Base-by-base conservation (phyloP, 2,797 vertebrate genomes). In the Chrysolophus pictus region DNA sequence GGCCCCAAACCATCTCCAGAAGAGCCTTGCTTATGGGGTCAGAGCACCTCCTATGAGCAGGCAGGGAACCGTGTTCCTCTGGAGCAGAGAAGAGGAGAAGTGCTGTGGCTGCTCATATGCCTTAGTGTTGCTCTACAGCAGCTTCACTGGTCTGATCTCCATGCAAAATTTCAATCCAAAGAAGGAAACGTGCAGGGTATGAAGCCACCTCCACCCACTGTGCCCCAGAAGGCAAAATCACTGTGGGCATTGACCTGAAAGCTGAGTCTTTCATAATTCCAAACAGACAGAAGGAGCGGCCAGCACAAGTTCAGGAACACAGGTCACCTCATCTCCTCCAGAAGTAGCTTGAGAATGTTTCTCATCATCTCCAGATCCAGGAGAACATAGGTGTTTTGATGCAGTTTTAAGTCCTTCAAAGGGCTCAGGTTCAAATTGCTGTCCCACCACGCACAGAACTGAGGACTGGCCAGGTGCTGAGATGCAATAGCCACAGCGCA, bases 21-120 rank as follows among this genome's bases (percentile, higher is more conserved):
- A 35, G 70, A 51, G 29, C 22, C 37, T 18, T 18, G 28, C 21
- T 72, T 72, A 35, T 7, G 3, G 8, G 24, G 18, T 42, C 56
- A 87, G 68, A 68, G 67, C 41, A 49, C 21, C 67, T 74, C 62
- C 55, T 0, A 0, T 9, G 15, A 75, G 35, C 59, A 79, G 21
- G 60, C 14, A 72, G 0, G 2, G 77, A 82, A 76, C 37, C 19
- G 31, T 0, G 2, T 24, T 33, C 31, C 29, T 65, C 28, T 1
- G 3, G 41, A 87, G 47, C 0, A 0, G 21, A 18, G 39, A 79
- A 21, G 26, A 42, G 56, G 51, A 5, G 10, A 13, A 29, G 4
- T 64, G 23, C 63, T 84, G 42, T 1, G 39, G 74, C 41, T 49
- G 53, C 26, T n/a, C 67, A 31, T 0, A 0, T 4, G 37, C 22